Conservation (phyloP, 2,797 vertebrate species). For the Darevskia nairensis region DNA sequence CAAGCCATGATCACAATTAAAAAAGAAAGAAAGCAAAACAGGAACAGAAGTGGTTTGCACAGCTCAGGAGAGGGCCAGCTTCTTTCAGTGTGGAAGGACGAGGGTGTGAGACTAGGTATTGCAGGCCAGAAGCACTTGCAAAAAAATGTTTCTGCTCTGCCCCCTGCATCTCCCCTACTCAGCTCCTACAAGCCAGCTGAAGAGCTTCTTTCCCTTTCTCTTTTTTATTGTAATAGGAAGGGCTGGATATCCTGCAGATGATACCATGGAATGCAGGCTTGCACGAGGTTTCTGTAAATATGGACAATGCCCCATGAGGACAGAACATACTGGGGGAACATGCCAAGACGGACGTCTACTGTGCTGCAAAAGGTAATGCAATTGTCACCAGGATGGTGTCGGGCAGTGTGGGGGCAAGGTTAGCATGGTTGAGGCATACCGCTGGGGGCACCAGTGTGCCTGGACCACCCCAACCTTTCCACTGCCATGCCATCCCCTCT, state of each 20-base stretch:
- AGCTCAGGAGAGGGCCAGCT: not conserved
- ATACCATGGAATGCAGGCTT: not conserved
- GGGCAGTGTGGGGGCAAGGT: too few species aligned
- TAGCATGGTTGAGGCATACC: too few species aligned
- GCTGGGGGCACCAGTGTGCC: too few species aligned
- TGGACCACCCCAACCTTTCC: too few species aligned
- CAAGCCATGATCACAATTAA: too few species aligned
- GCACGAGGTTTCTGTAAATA: not conserved
- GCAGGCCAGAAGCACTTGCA: too few species aligned
- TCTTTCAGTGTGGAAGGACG: not conserved
- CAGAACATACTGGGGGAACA: not conserved
- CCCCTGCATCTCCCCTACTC: too few species aligned
- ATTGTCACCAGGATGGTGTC: not conserved
- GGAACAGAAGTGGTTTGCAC: not conserved
- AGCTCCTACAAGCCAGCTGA: not conserved
- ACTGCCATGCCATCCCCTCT: too few species aligned
- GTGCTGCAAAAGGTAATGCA: conserved; percentile 27
- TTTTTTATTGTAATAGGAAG: conserved; percentile 4
- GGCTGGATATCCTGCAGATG: not conserved
- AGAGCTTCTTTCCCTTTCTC: not conserved
- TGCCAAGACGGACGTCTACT: not conserved
- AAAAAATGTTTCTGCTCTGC: too few species aligned
- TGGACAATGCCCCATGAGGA: rapidly evolving
- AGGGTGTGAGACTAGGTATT: too few species aligned
- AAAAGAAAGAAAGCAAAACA: not conserved